Percentiles rank a stretch among this genome's conserved stretches.
Conservation (phyloP, 2,113 vertebrate genomes). For the Anoplopoma fimbria region DNA sequence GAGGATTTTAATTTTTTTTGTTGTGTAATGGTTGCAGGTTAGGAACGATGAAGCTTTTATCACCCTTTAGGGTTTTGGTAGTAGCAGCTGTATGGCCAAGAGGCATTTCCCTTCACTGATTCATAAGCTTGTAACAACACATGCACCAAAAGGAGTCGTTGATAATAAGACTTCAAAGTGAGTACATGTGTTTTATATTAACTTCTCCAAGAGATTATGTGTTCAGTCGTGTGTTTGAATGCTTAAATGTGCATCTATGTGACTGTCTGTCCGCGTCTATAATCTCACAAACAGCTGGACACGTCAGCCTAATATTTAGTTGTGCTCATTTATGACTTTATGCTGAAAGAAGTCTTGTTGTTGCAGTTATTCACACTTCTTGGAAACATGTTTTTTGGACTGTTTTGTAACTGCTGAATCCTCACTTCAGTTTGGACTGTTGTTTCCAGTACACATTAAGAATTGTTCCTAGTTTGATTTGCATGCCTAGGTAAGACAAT, state of each 20-base stretch:
- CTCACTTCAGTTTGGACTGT: neutral
- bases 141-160: neutral
- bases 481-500: too few relatives aligned
- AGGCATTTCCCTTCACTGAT: constrained; percentile 2
- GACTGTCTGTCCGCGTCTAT: neutral
- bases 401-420: neutral
- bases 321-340: neutral
- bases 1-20: neutral
- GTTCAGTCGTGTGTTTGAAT: neutral
- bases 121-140: neutral
- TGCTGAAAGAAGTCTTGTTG: neutral
- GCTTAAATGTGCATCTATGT: too few relatives aligned
- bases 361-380: neutral
- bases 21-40: neutral
- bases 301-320: neutral
- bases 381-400: neutral
- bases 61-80: constrained; percentile 1
- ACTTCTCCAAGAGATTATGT: neutral
- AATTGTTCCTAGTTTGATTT: neutral
- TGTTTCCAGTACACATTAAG: neutral
- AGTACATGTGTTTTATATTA: neutral
- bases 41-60: constrained; percentile 13
- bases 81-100: neutral
- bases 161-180: neutral
- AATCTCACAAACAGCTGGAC: neutral